A percentile compares a stretch with the other conserved stretches of the same genome.
These are phyloP conservation scores for Meles meles DNA, from an alignment of 2,113 vertebrate genomes.

Conservation along the genomic window DNA sequence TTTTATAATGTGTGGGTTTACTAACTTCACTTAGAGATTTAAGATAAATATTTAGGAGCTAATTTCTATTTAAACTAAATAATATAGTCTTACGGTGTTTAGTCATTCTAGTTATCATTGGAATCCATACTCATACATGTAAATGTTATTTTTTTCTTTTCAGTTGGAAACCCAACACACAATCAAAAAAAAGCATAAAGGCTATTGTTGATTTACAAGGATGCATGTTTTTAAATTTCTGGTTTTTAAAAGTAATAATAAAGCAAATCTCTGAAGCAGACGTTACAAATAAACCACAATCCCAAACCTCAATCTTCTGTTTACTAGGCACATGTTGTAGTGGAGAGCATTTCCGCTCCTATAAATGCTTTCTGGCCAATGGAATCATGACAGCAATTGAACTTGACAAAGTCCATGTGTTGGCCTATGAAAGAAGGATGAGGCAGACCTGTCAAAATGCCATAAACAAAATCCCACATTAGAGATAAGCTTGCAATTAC, in stretches of 20 bases:
- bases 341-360: conserved; percentile 66
- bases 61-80: neutral
- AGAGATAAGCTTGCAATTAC: conserved; percentile 68
- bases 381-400: conserved; percentile 73
- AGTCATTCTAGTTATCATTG: neutral
- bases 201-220: neutral
- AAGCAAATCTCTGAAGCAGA: neutral
- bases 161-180: neutral
- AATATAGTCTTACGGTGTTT: neutral
- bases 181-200: neutral
- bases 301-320: conserved; percentile 24
- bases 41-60: neutral
- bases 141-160: neutral
- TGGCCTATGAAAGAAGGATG: conserved; percentile 73
- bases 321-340: conserved; percentile 47
- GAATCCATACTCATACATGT: neutral
- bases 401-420: conserved; percentile 77
- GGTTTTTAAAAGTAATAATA: neutral
- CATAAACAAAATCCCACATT: conserved; percentile 75
- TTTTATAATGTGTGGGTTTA: neutral
- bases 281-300: neutral
- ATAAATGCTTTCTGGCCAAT: conserved; percentile 68
- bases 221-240: neutral
- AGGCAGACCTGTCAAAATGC: conserved; percentile 65
- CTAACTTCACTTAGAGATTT: neutral